These are phyloP conservation scores for Protodeltote pygarga DNA, from an alignment of 2,888 invertebrate genomes.

Conservation along the genomic window DNA sequence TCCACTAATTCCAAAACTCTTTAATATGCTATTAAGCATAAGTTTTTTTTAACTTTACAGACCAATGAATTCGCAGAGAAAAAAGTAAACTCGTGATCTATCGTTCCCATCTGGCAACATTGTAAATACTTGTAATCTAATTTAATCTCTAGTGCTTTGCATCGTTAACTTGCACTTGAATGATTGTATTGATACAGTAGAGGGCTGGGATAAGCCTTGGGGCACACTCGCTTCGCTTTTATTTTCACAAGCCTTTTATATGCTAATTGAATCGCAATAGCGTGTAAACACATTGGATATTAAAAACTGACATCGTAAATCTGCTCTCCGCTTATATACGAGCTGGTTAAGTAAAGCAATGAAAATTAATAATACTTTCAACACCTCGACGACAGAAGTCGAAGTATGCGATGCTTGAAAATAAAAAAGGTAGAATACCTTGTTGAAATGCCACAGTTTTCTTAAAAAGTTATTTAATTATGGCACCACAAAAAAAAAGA, in stretches of 20 bases:
- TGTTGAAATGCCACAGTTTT: no score
- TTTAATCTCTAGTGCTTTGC: conserved; percentile 30
- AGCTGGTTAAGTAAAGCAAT: conserved; percentile 10
- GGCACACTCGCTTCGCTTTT: conserved; percentile 8
- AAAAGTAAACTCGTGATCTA: conserved; percentile 11
- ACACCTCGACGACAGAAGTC: conserved; percentile 7
- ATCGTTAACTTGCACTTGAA: conserved; percentile 35
- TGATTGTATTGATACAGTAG: conserved; percentile 42
- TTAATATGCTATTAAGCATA: no score
- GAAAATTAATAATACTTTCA: conserved; percentile 17
- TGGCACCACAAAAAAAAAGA: background rate
- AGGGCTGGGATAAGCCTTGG: conserved; percentile 13
- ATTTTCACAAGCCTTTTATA: conserved; percentile 45
- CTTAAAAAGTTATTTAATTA: no score
- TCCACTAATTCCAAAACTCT: no score
- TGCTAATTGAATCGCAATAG: conserved; percentile 50
- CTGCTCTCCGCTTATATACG: conserved; percentile 7
- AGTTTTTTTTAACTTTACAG: conserved; percentile 19
- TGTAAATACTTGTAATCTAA: conserved; percentile 45
- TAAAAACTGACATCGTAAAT: conserved; percentile 43
- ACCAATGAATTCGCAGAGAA: conserved; percentile 4
- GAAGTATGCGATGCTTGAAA: no score
- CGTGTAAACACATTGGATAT: conserved; percentile 41
- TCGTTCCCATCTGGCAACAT: conserved; percentile 5
- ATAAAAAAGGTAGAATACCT: no score